Base-by-base conservation (phyloP, 1,140 invertebrate species). In the Palaemon carinicauda region DNA sequence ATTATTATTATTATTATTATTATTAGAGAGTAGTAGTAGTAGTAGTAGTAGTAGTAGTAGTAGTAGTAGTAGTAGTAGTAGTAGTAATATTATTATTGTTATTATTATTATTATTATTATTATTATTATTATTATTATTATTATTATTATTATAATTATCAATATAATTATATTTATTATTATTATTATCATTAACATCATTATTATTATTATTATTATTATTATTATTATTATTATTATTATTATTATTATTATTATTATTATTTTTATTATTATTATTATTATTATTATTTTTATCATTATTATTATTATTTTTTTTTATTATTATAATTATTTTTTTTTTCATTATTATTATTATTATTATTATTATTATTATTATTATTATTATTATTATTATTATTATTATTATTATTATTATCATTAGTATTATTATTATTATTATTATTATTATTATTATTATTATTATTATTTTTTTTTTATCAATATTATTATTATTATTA, bases 201-300 rank as follows among this genome's bases (percentile, higher is more conserved):
- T 33, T 75, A 33, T 33, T 75, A 33, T 33, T 75, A 19, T 33
- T 75, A 33, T 33, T 41, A 33, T 33, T 75, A 33, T 33, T 75
- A 75, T 33, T 75, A 75, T 33, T 75, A 75, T 33, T 75, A 75
- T n/a, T 75, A 75, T 33, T 75, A 75, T 33, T 75, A 75, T 33
- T 75, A 75, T 31, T 12, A 29, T 27, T 74, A 74, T 31, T 74
- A 74, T 31, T 74, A 74, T 31, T 74, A 74, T 31, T 74, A 74
- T 31, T 33, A 74, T 31, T 33, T 10, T 74, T 33, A 12, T 31
- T 12, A 17, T 71, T 24, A 27, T 27, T 29, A 27, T 9, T n/a
- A n/a, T 31, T 27, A 74, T 31, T 27, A 74, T 5, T 27, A 74
- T 31, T 41, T n/a, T 27, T 41, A 33, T 31, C 7, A 9, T 33